phyloP scores from a whole-genome alignment of 2,113 vertebrate genomes.

The Scomber scombrus region DNA sequence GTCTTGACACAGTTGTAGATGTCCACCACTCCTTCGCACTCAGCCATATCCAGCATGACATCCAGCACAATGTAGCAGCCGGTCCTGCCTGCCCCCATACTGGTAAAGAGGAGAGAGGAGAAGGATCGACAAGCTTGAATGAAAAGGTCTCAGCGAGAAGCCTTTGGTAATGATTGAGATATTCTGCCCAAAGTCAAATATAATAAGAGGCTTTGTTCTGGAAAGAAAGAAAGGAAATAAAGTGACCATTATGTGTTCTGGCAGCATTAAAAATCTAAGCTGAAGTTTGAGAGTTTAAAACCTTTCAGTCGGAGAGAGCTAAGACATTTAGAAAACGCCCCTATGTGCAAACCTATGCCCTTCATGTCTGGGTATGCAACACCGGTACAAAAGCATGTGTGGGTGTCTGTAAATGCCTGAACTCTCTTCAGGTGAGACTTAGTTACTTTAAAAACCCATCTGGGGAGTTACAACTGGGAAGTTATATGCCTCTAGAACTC shows the following conservation, averaged over 20 bases:
- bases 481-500: background rate
- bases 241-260: slow-evolving; percentile 15
- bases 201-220: slow-evolving; percentile 36
- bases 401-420: background rate
- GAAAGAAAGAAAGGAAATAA: slow-evolving; percentile 4
- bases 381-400: background rate
- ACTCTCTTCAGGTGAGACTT: background rate
- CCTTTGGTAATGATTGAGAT: slow-evolving; percentile 19
- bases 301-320: background rate
- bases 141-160: background rate
- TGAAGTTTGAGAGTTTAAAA: slow-evolving; percentile 20
- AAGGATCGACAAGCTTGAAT: slow-evolving; percentile 18
- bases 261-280: background rate
- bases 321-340: slow-evolving; percentile 5
- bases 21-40: slow-evolving; percentile 96
- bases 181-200: slow-evolving; percentile 17
- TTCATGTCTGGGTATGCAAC: background rate
- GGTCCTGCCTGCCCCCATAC: slow-evolving; percentile 92
- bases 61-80: slow-evolving; percentile 98
- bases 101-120: slow-evolving; percentile 69
- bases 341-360: background rate
- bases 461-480: background rate
- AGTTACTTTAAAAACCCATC: slow-evolving; percentile 13
- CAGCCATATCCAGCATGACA: slow-evolving; percentile 98
- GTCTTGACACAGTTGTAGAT: slow-evolving; percentile 99